Conservation (phyloP, 2,113 vertebrate species). For the Epinephelus lanceolatus region DNA sequence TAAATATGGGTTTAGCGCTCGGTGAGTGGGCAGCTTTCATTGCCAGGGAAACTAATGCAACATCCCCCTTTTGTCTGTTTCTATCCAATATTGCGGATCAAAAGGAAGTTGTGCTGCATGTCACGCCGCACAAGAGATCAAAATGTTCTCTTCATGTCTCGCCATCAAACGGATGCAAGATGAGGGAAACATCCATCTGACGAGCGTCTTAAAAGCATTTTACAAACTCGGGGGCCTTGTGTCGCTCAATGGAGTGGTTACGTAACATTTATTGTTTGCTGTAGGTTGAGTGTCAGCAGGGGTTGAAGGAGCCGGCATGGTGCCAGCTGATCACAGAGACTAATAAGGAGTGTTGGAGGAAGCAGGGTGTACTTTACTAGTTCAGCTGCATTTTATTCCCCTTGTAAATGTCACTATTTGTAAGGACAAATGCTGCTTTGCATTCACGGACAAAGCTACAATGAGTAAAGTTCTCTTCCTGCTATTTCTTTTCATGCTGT, state of each 20-base stretch:
- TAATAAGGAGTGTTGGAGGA: not conserved
- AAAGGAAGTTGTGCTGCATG: constrained; percentile 59
- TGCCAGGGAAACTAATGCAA: constrained; percentile 73
- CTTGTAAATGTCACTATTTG: not conserved
- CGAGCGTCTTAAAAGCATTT: constrained; percentile 36
- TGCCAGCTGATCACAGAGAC: not conserved
- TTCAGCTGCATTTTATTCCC: not conserved
- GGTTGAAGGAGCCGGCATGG: not conserved
- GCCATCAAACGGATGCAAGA: constrained; percentile 52
- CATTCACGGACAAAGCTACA: not conserved
- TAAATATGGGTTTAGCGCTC: constrained; percentile 60
- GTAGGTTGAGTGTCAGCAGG: not conserved
- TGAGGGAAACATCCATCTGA: not conserved
- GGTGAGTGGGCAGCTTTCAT: constrained; percentile 59
- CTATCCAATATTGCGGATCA: constrained; percentile 49
- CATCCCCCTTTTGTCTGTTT: constrained; percentile 47
- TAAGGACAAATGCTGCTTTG: not conserved
- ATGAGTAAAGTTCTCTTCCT: not conserved
- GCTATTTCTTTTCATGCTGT: not conserved
- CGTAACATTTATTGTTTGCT: constrained; percentile 14
- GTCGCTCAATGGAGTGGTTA: not conserved
- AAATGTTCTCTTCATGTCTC: constrained; percentile 60
- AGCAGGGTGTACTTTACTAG: not conserved
- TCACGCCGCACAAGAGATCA: constrained; percentile 39
- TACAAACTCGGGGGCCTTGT: not conserved